Percentiles rank a stretch among this genome's conserved stretches.
Conservation (phyloP, 2,888 invertebrate genomes). For the Callimorpha dominula region DNA sequence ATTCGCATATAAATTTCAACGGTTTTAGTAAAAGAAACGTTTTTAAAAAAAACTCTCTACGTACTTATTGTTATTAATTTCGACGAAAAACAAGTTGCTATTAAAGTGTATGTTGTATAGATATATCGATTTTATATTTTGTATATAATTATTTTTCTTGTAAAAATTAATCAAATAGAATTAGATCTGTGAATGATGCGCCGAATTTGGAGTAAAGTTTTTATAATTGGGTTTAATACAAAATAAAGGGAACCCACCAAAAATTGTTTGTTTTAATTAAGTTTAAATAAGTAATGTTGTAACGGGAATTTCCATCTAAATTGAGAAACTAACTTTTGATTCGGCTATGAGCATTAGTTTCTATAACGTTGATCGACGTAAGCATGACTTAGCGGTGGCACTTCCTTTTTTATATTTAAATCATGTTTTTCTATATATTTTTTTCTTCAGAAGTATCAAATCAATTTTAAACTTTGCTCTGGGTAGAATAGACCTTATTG, state of each 20-base stretch:
- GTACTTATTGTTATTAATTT: slow-evolving; percentile 80
- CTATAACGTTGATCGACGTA: slow-evolving; percentile 42
- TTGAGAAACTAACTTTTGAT: slow-evolving; percentile 47
- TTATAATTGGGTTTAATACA: slow-evolving; percentile 55
- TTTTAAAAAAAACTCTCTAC: slow-evolving; percentile 66
- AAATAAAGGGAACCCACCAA: slow-evolving; percentile 65
- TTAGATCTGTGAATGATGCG: slow-evolving; percentile 75
- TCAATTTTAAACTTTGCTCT: slow-evolving; percentile 17
- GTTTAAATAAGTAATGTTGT: slow-evolving; percentile 56
- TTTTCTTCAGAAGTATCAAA: slow-evolving; percentile 27
- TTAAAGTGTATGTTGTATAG: slow-evolving; percentile 74
- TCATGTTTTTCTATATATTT: slow-evolving; percentile 9
- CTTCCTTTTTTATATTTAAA: slow-evolving; percentile 10
- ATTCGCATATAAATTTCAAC: slow-evolving; percentile 62
- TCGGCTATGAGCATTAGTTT: slow-evolving; percentile 56
- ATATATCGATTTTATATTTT: slow-evolving; percentile 84
- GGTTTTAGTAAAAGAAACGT: slow-evolving; percentile 50
- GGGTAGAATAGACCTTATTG: slow-evolving; percentile 23
- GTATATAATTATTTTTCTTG: slow-evolving; percentile 82
- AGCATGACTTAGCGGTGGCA: slow-evolving; percentile 40
- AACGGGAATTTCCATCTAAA: slow-evolving; percentile 49
- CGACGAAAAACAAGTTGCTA: slow-evolving; percentile 65
- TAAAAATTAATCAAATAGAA: slow-evolving; percentile 81
- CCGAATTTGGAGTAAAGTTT: slow-evolving; percentile 39
- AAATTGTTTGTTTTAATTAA: slow-evolving; percentile 46